Evolutionary conservation across 2,797 vertebrate genomes (phyloP), one percentile per base, ranked within the genome.

Genomic region (Pangasius krempfi): DNA sequence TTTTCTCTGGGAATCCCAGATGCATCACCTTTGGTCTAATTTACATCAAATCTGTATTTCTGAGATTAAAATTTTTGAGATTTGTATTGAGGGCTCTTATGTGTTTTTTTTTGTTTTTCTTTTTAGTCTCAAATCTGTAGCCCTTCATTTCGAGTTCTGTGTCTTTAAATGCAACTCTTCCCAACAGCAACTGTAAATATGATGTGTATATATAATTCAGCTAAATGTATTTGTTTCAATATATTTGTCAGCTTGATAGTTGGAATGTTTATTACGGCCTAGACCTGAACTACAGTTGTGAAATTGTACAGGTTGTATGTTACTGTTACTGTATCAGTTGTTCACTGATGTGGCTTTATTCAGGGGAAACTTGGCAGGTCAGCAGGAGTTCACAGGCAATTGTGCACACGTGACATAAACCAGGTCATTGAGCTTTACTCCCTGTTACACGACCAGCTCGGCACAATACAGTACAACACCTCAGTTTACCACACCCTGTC

Each of bases 341-440:
- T 78, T 89, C 18, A 89, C 84, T 78, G 70, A 86, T 86, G 72
- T 83, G 50, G n/a, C 30, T 87, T 85, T 30, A 87, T n/a, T 50
- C 68, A 66, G 75, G 60, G 66, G 60, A 52, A 70, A 64, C 30
- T 40, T 62, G 78, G 14, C 40, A 20, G 30, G 68, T 58, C n/a
- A 66, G 56, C 22, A 83, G 20, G 33, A 82, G 56, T 58, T 84
- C 30, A 52, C n/a, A 14, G 13, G 2, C 1, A 52, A 7, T 50
- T 50, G 80, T 84, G 80, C 70, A 84, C 30, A 58, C 14, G 16
- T 37, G 52, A 83, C 30, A 81, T 50, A 82, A 87, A 87, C 70
- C 72, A 88, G 70, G 62, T 76, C 54, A 84, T 47, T 76, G 70
- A 64, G 68, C 56, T 84, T 84, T 84, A 84, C 81, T 50, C 47